These are phyloP conservation scores for Eulemur macaco DNA, from an alignment of 2,113 vertebrate species.

Conservation along the genomic window DNA sequence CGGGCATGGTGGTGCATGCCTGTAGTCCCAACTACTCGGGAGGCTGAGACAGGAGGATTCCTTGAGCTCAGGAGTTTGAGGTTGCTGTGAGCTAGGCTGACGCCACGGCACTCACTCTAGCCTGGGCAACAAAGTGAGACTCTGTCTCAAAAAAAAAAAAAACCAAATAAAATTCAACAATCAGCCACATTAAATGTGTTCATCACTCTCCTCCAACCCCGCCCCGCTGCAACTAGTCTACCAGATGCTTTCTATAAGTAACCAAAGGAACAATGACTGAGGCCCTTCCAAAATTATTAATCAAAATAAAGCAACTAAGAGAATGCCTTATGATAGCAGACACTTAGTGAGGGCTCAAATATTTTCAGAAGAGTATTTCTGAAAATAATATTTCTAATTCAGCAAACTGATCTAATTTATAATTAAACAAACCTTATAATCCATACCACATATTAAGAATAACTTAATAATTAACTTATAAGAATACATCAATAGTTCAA, in stretches of 20 bases:
- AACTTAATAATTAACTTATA: neutral
- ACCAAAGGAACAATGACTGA: neutral
- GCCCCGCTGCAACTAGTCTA: neutral
- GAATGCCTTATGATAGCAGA: neutral
- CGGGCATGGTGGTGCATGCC: no score
- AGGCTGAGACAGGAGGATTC: no score
- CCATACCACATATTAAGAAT: neutral
- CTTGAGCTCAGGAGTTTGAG: no score
- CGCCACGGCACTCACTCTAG: no score
- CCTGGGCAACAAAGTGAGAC: no score
- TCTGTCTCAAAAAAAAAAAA: no score
- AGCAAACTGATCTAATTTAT: neutral
- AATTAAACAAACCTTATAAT: constrained; percentile 11
- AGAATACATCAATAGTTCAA: neutral
- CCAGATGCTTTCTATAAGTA: neutral
- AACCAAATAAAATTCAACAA: neutral
- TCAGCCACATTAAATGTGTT: neutral
- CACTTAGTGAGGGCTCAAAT: neutral
- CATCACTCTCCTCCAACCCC: accelerated
- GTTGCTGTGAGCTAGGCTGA: no score
- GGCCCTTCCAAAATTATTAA: neutral
- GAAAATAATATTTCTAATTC: neutral
- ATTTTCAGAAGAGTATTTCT: neutral
- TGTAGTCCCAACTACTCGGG: no score
- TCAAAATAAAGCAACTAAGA: constrained; percentile 16